Base-by-base conservation (phyloP, 2,797 vertebrate species). In the Melanotaenia boesemani region DNA sequence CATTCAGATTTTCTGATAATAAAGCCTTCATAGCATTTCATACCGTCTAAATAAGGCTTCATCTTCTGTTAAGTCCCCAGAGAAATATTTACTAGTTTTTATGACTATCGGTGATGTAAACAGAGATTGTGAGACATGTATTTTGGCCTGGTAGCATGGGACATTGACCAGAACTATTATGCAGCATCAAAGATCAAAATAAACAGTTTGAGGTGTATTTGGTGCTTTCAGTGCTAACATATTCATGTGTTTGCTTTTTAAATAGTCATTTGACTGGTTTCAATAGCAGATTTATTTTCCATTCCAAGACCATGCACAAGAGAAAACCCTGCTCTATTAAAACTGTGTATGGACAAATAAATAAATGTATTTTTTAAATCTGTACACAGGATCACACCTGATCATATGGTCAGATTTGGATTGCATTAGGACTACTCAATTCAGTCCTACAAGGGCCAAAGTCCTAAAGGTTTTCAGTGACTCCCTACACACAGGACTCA, bases 71-170 rank as follows among this genome's bases (percentile, higher is more conserved):
- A 11, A n/a, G 67, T 68, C 65, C 16, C 55, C 10, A 0, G 37
- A 50, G 55, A 67, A 72, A 24, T 57, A 66, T 67, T 57, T 50
- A 30, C 26, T 56, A 30, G 26, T 26, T 7, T 56, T 20, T 5
- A 26, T 60, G 52, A 37, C 60, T 34, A 64, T 16, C 26, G 67
- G 20, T 62, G 36, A 13, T 63, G 12, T 67, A 10, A 30, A 59
- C 15, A 24, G 24, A 30, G 1, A 63, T 72, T 62, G 57, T 64
- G 62, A 34, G 6, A 58, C 76, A 30, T 70, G 68, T 73, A 48
- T 69, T 76, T 76, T 61, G 32, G 20, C 15, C n/a, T 30, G 13
- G 68, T 13, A 46, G 24, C 24, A 46, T 16, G 44, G 26, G 24
- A 54, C 50, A 70, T 9, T 28, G 4, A 74, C 16, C 18, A 72